Base-by-base conservation (phyloP, 2,113 vertebrate species). In the Psettodes erumei region DNA sequence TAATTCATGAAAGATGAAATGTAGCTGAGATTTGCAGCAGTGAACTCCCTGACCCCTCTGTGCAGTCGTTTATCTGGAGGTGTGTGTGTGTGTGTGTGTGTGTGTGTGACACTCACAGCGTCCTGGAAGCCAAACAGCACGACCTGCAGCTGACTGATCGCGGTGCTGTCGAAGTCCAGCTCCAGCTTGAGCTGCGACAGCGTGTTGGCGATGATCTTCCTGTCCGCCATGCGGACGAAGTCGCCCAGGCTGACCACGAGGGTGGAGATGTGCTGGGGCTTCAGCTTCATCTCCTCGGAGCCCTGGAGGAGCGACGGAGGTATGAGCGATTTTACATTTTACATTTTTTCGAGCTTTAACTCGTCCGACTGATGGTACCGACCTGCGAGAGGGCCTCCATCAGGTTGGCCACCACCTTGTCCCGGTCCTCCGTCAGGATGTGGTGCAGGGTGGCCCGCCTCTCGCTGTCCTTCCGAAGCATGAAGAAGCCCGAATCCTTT, bases 391-490 rank as follows among this genome's bases (percentile, higher is more conserved):
- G 92, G 1, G 96, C 95, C 79, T 99, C 96, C 95, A 96, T 94
- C 65, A 99, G 82, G 91, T 99, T 98, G 63, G 93, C 93, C 81
- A 98, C 97, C 42, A 99, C 95, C 56, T 97, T 97, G 42, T 99
- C 96, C 63, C 93, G 92, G 90, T 99, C 98, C 88, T 99, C 97
- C 0, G 95, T 97, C 45, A 99, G 93, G 91, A 99, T 99, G 62
- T 92, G 95, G 76, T 99, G 96, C 42, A 99, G 94, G 0, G 98
- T 99, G 35, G 97, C 97, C 84, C 98, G 95, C 64, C 98, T 92
- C 86, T 99, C 98, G 42, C 98, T 99, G 84, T 99, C 98, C 71
- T 99, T 99, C 73, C 95, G 95, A 45, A 99, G 92, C 96, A 99
- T 94, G 59, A 99, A 99, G 92, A 99, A 98, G 0, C 98, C 98